Percentiles rank a stretch among this genome's conserved stretches.
Evolutionary conservation across 2,797 vertebrate species (phyloP).

Genomic region (Periophthalmus magnuspinnatus): DNA sequence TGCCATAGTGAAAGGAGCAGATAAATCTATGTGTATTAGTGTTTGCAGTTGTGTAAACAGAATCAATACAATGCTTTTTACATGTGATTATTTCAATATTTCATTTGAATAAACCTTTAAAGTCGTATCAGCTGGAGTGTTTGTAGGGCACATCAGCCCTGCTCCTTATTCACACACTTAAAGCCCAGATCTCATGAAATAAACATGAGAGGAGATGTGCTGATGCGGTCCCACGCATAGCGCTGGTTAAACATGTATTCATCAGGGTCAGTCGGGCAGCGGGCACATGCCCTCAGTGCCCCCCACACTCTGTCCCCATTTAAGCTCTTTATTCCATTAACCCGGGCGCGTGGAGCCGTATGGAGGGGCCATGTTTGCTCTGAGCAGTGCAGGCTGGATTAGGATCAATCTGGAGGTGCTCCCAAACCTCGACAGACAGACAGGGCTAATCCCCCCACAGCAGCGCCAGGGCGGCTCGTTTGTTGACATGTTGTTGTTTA

Average conservation of each 20-base stretch:
- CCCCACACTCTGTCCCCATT: not conserved
- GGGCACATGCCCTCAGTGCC: slow-evolving; percentile 22
- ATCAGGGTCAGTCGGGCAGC: slow-evolving; percentile 49
- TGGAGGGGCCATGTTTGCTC: slow-evolving; percentile 37
- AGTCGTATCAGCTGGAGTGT: not conserved
- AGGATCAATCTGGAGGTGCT: slow-evolving; percentile 50
- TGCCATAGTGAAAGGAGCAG: not conserved
- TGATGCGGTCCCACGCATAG: not conserved
- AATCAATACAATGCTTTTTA: not conserved
- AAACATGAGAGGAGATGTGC: slow-evolving; percentile 7
- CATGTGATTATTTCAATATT: not conserved
- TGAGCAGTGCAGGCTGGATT: slow-evolving; percentile 49
- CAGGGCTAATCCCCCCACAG: slow-evolving; percentile 46
- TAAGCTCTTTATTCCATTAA: slow-evolving; percentile 67
- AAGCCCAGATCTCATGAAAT: slow-evolving; percentile 9
- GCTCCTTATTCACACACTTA: not conserved
- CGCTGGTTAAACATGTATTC: slow-evolving; percentile 17
- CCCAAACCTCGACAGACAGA: slow-evolving; percentile 36
- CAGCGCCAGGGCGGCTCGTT: slow-evolving; percentile 42
- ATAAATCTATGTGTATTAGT: not conserved
- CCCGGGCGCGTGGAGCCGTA: slow-evolving; percentile 26
- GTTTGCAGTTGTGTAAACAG: not conserved
- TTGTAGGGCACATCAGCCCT: not conserved
- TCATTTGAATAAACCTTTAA: not conserved
- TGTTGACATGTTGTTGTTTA: slow-evolving; percentile 60